Evolutionary conservation across 2,113 vertebrate species (phyloP).

Genomic region (Misgurnus anguillicaudatus): DNA sequence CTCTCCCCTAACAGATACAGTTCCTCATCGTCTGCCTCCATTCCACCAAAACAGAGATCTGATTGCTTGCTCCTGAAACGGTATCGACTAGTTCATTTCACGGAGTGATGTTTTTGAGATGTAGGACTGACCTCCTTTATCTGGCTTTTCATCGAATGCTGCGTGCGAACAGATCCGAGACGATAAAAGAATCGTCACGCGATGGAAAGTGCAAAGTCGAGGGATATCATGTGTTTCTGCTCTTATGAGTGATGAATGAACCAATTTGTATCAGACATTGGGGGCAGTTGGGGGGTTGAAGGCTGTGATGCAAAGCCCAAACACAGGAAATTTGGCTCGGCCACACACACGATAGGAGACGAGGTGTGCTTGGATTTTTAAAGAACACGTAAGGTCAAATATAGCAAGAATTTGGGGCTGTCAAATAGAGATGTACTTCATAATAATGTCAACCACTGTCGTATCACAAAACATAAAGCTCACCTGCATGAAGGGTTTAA

Average conservation of each 20-base stretch:
- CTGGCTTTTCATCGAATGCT: conserved; percentile 8
- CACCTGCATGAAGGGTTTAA: neutral
- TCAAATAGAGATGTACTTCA: conserved; percentile 3
- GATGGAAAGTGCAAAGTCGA: conserved; percentile 5
- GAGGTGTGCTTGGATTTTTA: neutral
- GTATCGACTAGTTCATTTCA: conserved; percentile 17
- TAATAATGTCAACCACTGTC: neutral
- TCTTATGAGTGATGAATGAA: conserved; percentile 14
- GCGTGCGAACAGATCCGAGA: neutral
- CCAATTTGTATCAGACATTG: conserved; percentile 12
- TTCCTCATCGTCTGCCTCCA: conserved; percentile 26
- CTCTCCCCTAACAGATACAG: conserved; percentile 6
- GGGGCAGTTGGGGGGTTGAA: neutral
- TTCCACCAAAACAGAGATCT: conserved; percentile 31
- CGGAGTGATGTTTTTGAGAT: conserved; percentile 8
- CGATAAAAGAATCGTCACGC: neutral
- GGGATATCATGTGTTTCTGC: neutral
- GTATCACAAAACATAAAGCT: neutral
- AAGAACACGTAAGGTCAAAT: neutral
- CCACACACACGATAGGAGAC: neutral
- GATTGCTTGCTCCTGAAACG: conserved; percentile 19
- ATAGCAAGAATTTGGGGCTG: neutral
- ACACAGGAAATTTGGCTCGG: neutral
- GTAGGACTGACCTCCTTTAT: conserved; percentile 10
- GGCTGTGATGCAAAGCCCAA: neutral